phyloP scores from a whole-genome alignment of 2,888 invertebrate genomes.

The Pilophorus perplexus region DNA sequence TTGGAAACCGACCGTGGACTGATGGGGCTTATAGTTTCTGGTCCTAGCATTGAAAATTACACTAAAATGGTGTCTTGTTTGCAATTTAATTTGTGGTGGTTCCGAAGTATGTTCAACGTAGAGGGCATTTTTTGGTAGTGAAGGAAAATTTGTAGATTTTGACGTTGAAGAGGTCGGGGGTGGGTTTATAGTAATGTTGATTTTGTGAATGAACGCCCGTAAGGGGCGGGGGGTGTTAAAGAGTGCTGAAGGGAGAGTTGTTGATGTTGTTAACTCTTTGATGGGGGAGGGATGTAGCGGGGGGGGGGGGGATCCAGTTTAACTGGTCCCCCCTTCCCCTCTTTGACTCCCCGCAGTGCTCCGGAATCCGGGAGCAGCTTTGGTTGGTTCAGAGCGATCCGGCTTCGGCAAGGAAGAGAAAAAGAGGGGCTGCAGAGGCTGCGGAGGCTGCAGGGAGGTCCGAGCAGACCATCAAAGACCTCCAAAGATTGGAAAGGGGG shows the following conservation, averaged over 20 bases:
- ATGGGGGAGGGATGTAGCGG: background rate
- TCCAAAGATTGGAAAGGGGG: background rate
- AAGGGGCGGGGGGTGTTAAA: background rate
- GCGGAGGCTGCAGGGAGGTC: background rate
- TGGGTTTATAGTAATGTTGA: slow-evolving; percentile 1
- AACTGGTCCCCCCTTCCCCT: background rate
- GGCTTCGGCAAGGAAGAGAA: background rate
- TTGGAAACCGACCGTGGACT: too few relatives aligned
- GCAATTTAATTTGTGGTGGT: too few relatives aligned
- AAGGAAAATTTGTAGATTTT: too few relatives aligned
- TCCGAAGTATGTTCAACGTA: too few relatives aligned
- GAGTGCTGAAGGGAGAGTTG: slow-evolving; percentile 12
- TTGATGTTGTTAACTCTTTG: background rate
- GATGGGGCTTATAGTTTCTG: too few relatives aligned
- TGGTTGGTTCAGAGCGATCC: slow-evolving; percentile 29
- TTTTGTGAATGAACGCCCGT: slow-evolving; percentile 17
- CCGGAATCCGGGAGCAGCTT: slow-evolving; percentile 32
- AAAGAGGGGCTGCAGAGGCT: background rate
- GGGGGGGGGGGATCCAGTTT: slow-evolving; percentile 25
- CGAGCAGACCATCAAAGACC: background rate
- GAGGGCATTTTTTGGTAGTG: background rate
- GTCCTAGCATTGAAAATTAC: too few relatives aligned
- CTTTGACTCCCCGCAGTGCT: background rate
- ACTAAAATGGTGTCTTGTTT: too few relatives aligned
- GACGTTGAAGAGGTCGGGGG: too few relatives aligned